Evolutionary conservation across 2,797 vertebrate species (phyloP), one percentile per base, ranked within the genome.

Genomic region (Cossypha niveicapilla): DNA sequence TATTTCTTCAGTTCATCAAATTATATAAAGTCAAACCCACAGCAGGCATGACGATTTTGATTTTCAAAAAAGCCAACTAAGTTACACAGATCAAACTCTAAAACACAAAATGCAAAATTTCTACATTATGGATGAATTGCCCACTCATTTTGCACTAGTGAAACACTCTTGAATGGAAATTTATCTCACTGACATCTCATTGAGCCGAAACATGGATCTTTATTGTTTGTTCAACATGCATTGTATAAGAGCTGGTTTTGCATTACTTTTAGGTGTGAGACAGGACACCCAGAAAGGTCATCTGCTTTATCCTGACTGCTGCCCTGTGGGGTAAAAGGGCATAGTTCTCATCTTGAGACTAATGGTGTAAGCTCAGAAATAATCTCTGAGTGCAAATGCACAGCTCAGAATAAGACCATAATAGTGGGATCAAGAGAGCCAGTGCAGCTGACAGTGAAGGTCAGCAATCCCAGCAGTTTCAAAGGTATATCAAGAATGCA

Each of bases 121-220:
- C 25, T 10, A 32, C 4, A 1, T 45, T 58, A 54, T 6, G 13
- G 54, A 63, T 54, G 10, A 79, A 35, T 6, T 45, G 5, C 10
- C 13, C 24, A 50, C 0, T 0, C 10, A 65, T 16, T 65, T 54
- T n/a, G 22, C 30, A 72, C 8, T 45, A 13, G 10, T 58, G 30
- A 76, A 79, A 56, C 41, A 60, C 6, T 11, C 18, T 7, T 63
- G 5, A 56, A 13, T 9, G 18, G 14, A 78, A 45, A 34, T 71
- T 48, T 44, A 21, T 45, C n/a, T 77, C 61, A 56, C 18, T 60
- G 48, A 18, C 8, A 74, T 18, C 7, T 66, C 53, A 63, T 5
- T 37, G 50, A 68, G 18, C 13, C 30, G 27, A 21, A 84, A 78
- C 13, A 34, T 2, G 44, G 24, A 68, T n/a, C 8, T 70, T 78